Evolutionary conservation across 2,113 vertebrate genomes (phyloP), one percentile per base, ranked within the genome.

Genomic region (Motacilla tschutschensis): DNA sequence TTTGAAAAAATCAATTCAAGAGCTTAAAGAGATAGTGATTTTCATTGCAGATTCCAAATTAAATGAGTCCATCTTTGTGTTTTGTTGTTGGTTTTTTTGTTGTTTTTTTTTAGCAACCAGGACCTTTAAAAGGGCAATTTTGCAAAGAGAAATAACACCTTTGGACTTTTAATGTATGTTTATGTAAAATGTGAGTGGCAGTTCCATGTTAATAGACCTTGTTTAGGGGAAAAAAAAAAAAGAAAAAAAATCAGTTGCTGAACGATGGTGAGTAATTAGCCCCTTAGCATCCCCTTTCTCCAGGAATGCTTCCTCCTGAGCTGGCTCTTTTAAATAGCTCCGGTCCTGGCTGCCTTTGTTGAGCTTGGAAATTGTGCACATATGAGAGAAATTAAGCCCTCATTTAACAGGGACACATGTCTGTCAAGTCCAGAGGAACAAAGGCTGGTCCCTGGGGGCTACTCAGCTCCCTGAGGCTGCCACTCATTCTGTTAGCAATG

Each of bases 381-480:
- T 98, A 98, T 99, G 98, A 98, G 97, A 98, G 96, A 98, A 98
- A 99, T 98, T 98, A 98, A 98, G 97, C 95, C 96, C 97, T 97
- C 97, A 97, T 97, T 98, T 98, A 98, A 96, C 97, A 98, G 98
- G 98, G 98, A 98, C 98, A 98, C 98, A 98, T 98, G 98, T 97
- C 98, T 98, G 98, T 99, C 98, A 98, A 97, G 98, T 97, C 97
- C 97, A 93, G 97, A 95, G 97, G 97, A 98, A 98, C 97, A 98
- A 98, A 98, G 97, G 93, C 97, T 95, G 79, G 94, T 97, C 97
- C 96, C 97, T 93, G 83, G 97, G 97, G 98, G 93, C 97, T 95
- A 95, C 90, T 97, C 95, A 95, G 96, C 95, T 96, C 96, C 96
- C 95, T 89, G 83, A 97, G 97, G 94, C 97, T 97, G 97, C 96